Base-by-base conservation (phyloP, 2,113 vertebrate genomes). In the Ciconia boyciana region DNA sequence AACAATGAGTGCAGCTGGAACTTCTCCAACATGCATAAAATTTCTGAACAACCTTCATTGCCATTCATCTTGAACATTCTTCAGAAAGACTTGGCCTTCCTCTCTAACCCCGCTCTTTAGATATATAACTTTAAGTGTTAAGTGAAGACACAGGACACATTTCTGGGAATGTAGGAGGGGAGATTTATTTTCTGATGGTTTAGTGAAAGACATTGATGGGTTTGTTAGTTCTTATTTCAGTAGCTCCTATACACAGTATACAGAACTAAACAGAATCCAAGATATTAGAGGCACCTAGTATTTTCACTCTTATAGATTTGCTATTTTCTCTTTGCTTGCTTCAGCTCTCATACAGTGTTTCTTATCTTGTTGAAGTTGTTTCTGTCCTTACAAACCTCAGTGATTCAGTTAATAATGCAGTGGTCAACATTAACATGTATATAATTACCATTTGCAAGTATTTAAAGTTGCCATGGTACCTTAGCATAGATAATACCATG, bases 201-300 rank as follows among this genome's bases (percentile, higher is more conserved):
- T 92, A 52, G 3, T 80, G 85, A 91, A 93, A 89, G 74, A 89
- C 69, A 52, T 58, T 32, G 77, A 78, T n/a, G 43, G 14, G 52
- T 90, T 87, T n/a, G 12, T 55, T 95, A 82, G 41, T 71, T 90
- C 68, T 86, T 91, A 39, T 58, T 94, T 96, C 52, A 85, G 79
- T 87, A 43, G 18, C 58, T 55, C 28, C 43, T 79, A 39, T 72
- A 72, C 21, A 89, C 43, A 76, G 43, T 41, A 57, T 19, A 65
- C 16, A 89, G 64, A 68, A 69, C 13, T 49, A 89, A 65, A 65
- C 5, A 82, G 57, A 46, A 71, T 5, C 7, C 36, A 87, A 31
- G 29, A 46, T 78, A 79, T 10, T 64, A 72, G 79, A 90, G 52
- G 9, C 29, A 54, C 46, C 1, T 13, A 51, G 16, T 80, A 71